Base-by-base conservation (phyloP, 2,113 vertebrate genomes). In the Embiotoca jacksoni region DNA sequence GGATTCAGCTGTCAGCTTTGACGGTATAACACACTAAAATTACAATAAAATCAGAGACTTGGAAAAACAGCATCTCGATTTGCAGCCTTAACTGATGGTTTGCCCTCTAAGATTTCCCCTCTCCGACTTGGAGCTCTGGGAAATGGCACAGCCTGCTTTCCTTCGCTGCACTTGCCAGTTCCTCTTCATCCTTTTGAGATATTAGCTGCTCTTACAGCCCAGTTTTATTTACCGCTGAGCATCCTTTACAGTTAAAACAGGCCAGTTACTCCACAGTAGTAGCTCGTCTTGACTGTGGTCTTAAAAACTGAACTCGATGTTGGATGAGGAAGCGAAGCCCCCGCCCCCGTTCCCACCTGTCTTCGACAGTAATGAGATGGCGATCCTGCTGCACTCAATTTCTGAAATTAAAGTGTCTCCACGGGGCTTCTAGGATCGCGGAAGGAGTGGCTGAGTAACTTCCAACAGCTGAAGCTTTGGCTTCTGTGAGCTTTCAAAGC, bases 301-400 rank as follows among this genome's bases (percentile, higher is more conserved):
- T 63, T 50, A 56, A 71, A 79, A 73, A 36, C 53, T 66, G 33
- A 32, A 57, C 68, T 58, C 50, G 46, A 74, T 58, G 35, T 31
- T 5, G 44, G 63, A 64, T 52, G 65, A 62, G 72, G 31, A 52
- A 35, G 59, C 2, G 5, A 31, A 69, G 57, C 16, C 52, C 16
- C 30, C 0, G 46, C 23, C 23, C 0, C 14, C 0, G 11, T 33
- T 63, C 32, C 39, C 67, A 41, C 36, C 74, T 32, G 66, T 62
- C 75, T 87, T 54, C 10, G 46, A 61, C 49, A 5, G 66, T 60
- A 75, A 87, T 81, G 67, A 87, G 71, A 88, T 83, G 73, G 73
- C 0, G 36, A 66, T 55, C 56, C 68, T 0, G 9, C 44, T 44
- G 52, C 72, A 58, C 68, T 84, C 75, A 67, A 62, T 85, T 78